A percentile compares a stretch with the other conserved stretches of the same genome.
phyloP scores from a whole-genome alignment of 2,797 vertebrate genomes.

The Dromococcyx pavoninus region DNA sequence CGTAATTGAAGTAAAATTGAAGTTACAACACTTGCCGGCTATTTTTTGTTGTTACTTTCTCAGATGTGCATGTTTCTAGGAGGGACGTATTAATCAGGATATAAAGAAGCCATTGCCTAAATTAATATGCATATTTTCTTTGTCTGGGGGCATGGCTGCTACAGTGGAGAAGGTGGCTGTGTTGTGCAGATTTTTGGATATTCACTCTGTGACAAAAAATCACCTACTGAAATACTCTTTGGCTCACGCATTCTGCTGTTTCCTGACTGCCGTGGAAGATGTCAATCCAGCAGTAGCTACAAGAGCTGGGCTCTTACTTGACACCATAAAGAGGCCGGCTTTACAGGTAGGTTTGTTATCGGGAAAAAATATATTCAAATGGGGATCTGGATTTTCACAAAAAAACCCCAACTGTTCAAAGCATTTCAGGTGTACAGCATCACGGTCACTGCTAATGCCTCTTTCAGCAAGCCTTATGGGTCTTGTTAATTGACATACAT shows the following conservation, averaged over 20 bases:
- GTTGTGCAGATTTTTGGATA: slow-evolving; percentile 96
- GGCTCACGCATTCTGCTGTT: slow-evolving; percentile 97
- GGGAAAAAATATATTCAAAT: background rate
- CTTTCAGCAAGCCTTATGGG: background rate
- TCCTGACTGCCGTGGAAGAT: slow-evolving; percentile 95
- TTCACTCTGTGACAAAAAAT: slow-evolving; percentile 95
- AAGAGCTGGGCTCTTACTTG: slow-evolving; percentile 91
- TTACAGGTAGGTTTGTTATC: slow-evolving; percentile 83
- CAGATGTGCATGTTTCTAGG: background rate
- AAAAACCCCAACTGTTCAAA: background rate
- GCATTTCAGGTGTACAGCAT: background rate
- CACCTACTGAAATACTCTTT: slow-evolving; percentile 95
- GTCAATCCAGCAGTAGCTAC: slow-evolving; percentile 98
- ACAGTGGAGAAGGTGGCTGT: slow-evolving; percentile 97
- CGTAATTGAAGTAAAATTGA: background rate
- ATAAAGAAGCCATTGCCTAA: background rate
- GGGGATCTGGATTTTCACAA: background rate
- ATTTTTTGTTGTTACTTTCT: background rate
- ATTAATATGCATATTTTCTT: background rate
- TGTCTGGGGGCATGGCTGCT: slow-evolving; percentile 13
- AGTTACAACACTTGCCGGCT: background rate
- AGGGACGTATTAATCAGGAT: background rate
- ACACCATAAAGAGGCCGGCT: slow-evolving; percentile 95
- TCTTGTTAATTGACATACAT: background rate
- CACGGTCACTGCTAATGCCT: background rate